Percentiles rank a stretch among this genome's conserved stretches.
Evolutionary conservation across 2,797 vertebrate species (phyloP).

Genomic region (Falco rusticolus): DNA sequence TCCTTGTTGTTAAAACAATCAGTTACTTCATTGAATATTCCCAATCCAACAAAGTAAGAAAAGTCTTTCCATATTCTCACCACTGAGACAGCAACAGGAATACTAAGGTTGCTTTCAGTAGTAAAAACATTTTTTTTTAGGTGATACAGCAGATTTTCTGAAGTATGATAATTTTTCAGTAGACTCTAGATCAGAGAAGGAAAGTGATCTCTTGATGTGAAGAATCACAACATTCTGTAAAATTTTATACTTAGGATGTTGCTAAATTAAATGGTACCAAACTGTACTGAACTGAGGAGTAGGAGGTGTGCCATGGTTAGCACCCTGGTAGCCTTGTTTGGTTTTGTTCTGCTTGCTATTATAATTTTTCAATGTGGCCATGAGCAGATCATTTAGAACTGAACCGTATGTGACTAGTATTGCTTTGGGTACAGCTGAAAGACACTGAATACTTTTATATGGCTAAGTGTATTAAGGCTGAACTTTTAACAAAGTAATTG

Average conservation of each 20-base stretch:
- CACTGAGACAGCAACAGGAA: neutral
- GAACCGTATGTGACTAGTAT: fast-evolving
- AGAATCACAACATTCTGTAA: neutral
- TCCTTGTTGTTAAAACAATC: neutral
- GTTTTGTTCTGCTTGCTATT: neutral
- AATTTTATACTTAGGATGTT: neutral
- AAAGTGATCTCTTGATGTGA: neutral
- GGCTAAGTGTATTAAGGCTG: neutral
- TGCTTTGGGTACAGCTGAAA: neutral
- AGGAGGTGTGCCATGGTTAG: neutral
- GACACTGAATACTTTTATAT: neutral
- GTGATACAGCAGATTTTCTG: neutral
- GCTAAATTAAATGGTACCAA: neutral
- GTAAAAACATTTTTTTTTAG: fast-evolving
- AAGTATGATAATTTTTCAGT: neutral
- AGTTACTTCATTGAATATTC: neutral
- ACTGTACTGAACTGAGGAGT: neutral
- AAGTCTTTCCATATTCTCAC: neutral
- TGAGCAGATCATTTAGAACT: neutral
- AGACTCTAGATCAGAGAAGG: neutral
- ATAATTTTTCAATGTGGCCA: neutral
- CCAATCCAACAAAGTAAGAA: neutral
- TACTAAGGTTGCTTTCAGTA: neutral
- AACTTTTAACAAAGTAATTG: neutral
- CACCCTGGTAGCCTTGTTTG: neutral